Evolutionary conservation across 2,113 vertebrate genomes (phyloP), one percentile per base, ranked within the genome.

Genomic region (Pluvianellus socialis): DNA sequence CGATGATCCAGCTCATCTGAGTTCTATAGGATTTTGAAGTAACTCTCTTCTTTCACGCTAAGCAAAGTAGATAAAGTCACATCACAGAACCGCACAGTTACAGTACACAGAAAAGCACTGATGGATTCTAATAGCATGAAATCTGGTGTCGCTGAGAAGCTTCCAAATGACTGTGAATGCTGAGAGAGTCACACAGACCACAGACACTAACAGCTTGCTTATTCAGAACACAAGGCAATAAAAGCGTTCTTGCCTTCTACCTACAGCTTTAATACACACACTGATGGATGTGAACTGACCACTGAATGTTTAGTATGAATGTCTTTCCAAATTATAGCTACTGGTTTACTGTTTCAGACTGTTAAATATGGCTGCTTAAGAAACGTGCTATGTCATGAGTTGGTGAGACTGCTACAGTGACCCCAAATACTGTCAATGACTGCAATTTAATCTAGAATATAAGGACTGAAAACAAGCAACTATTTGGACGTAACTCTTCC

Each of bases 21-120:
- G 66, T 74, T 74, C 42, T 58, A 14, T 2, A 26, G 23, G 44
- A 68, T 59, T 87, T 33, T 35, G n/a, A 91, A 87, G 52, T 71
- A 19, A 67, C 77, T 91, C 95, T 92, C 72, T 83, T 90, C 80
- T 89, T 95, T 84, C 52, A 81, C 40, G 15, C 79, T 72, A 76
- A 65, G 71, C 71, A 50, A 91, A 86, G 56, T 18, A 92, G 79
- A 81, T 92, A 45, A 89, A 87, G 68, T 83, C 94, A 94, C 87
- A 44, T 62, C 87, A 96, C 71, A 88, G 63, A 84, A 89, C 33
- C 67, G 66, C 95, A 85, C 32, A 42, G 50, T 49, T 76, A 90
- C 35, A 32, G 63, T 16, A 92, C 91, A 91, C 63, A 86, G 77
- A 70, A 88, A 92, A 96, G 71, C 85, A 92, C 50, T 21, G 45